Evolutionary conservation across 2,113 vertebrate genomes (phyloP), one percentile per base, ranked within the genome.

Genomic region (Australoheros scitulus): DNA sequence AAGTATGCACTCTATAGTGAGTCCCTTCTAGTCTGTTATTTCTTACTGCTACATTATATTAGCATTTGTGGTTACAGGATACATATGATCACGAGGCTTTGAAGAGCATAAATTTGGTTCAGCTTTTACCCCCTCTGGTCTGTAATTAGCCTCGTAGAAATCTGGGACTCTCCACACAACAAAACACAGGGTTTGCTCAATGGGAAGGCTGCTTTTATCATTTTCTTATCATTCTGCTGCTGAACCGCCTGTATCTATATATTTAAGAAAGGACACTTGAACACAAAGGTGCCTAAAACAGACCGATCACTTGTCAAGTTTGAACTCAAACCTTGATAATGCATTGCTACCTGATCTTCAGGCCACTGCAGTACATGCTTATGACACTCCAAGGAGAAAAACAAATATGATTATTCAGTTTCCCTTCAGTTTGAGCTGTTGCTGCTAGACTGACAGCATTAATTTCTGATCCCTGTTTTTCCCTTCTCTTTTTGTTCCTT

Each of bases 371-470:
- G 3, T 47, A 15, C 79, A 36, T 47, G 57, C 50, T 41, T 38
- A 82, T 75, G 68, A 74, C 76, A 47, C 87, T 87, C 79, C 26
- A 57, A 86, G 81, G 81, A 87, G 68, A 34, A 81, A 85, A 85
- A 79, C 87, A 88, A 77, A 90, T 83, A 58, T 83, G 77, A 88
- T 87, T 82, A 84, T 72, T 93, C 81, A 87, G 83, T 92, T 91
- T 89, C 70, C 76, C 59, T 81, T 89, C 64, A 76, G 79, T 89
- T 65, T 86, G 78, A 92, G 90, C 80, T 76, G 74, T n/a, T 38
- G 57, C 82, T 91, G 90, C 89, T 92, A 93, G 91, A 83, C 7
- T 20, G 82, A 90, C 87, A 92, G 88, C 89, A 91, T 64, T 86
- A 85, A 80, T 84, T 89, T 70, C 85, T 87, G 55, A 79, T 84